Base-by-base conservation (phyloP, 1,140 invertebrate genomes). In the Drosophila tristis region DNA sequence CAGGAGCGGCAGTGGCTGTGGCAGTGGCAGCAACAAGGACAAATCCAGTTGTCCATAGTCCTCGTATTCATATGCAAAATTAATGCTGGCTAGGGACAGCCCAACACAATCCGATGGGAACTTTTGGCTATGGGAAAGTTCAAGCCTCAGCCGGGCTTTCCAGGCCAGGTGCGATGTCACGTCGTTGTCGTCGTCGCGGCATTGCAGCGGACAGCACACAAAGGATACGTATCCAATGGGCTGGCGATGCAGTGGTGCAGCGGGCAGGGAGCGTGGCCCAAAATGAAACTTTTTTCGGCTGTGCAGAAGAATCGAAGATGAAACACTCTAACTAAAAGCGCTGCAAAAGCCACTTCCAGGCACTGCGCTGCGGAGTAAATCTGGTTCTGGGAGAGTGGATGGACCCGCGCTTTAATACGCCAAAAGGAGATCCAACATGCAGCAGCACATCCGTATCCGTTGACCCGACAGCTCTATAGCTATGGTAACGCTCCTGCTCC, bases 1-100 rank as follows among this genome's bases (percentile, higher is more conserved):
- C 23, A 58, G 35, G 23, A 39, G 29, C 15, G 39, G 29, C 13
- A 23, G 16, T 16, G 39, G 29, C 13, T 15, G 16, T 16, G 16
- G 16, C 25, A 51, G 8, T 7, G 13, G 39, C 26, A 29, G 6
- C 62, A 51, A 43, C 42, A n/a, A 55, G 35, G 13, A 54, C 61
- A 74, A 63, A 70, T 80, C 56, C 57, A 79, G 56, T 68, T 61
- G 56, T 56, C 67, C 77, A 45, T 51, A 11, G 35, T 15, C 8
- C 8, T 45, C 26, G 42, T 62, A 84, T 79, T 84, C 80, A 79
- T 76, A 76, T 84, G 80, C 66, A 80, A 81, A 80, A 86, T 80
- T 50, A 86, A 86, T 67, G 42, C 61, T 8, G 29, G 65, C 42
- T 58, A 13, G 25, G 20, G 60, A 64, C 45, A 57, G 20, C 43